Evolutionary conservation across 2,888 invertebrate species (phyloP).

Genomic region (Hylaea fasciaria): DNA sequence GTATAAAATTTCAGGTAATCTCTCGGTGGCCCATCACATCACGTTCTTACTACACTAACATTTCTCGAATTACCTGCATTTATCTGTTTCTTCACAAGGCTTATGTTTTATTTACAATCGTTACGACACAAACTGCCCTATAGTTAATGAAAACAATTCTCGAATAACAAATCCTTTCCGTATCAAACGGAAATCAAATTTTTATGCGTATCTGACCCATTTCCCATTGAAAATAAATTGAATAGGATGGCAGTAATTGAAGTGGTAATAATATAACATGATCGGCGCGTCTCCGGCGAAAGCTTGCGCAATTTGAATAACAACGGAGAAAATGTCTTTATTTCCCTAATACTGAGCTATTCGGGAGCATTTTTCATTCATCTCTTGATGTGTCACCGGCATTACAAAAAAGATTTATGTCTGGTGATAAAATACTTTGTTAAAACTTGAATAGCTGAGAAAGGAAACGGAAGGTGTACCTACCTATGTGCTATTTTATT

Average conservation of each 20-base stretch:
- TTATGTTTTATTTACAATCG: too few species aligned
- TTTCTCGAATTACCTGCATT: too few species aligned
- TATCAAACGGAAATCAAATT: slow-evolving; percentile 11
- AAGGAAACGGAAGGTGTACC: background rate
- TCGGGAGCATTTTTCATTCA: slow-evolving; percentile 26
- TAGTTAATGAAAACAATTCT: too few species aligned
- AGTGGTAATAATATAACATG: slow-evolving; percentile 40
- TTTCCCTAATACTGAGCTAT: slow-evolving; percentile 25
- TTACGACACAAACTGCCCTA: too few species aligned
- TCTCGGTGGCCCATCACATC: too few species aligned
- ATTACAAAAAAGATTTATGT: slow-evolving; percentile 31
- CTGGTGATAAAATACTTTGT: slow-evolving; percentile 26
- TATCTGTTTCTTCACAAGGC: too few species aligned
- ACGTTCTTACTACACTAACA: too few species aligned
- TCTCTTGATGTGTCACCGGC: slow-evolving; percentile 19
- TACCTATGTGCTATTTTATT: too few species aligned
- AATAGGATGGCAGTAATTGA: slow-evolving; percentile 35
- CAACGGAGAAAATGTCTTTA: slow-evolving; percentile 34
- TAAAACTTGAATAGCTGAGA: slow-evolving; percentile 18
- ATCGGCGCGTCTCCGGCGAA: slow-evolving; percentile 23
- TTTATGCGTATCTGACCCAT: slow-evolving; percentile 4
- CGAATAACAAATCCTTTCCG: too few species aligned
- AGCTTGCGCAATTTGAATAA: slow-evolving; percentile 30
- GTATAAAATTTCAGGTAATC: too few species aligned
- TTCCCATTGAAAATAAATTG: slow-evolving; percentile 33